Evolutionary conservation across 2,888 invertebrate species (phyloP).

Genomic region (Resseliella maxima): DNA sequence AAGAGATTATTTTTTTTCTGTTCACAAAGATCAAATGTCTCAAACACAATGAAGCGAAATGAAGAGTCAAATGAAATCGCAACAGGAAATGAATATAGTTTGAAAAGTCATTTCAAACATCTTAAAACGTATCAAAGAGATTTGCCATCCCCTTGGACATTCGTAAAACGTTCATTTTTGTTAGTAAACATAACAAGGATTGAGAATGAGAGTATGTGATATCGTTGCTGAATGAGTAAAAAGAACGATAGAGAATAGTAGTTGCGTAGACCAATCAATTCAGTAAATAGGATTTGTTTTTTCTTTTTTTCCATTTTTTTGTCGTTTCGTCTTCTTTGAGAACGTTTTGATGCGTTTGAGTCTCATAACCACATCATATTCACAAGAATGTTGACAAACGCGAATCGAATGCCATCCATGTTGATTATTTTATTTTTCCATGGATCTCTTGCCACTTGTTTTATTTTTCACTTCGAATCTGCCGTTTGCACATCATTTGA

Average conservation of each 20-base stretch:
- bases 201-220: no score
- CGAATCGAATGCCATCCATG: not conserved
- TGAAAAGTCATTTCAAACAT: no score
- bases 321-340: not conserved
- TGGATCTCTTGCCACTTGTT: not conserved
- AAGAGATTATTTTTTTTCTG: no score
- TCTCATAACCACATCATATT: not conserved
- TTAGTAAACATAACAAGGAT: no score
- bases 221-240: not conserved
- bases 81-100: no score
- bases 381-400: not conserved
- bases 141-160: no score
- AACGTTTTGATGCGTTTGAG: not conserved
- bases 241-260: not conserved
- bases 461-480: not conserved
- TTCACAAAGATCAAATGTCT: no score
- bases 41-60: no score
- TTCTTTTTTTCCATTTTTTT: no score
- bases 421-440: not conserved
- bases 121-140: no score
- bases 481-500: not conserved
- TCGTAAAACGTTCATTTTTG: no score
- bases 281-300: constrained; percentile 1
- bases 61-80: no score
- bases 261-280: not conserved